phyloP scores from a whole-genome alignment of 2,113 vertebrate genomes.

The Channa maculata region DNA sequence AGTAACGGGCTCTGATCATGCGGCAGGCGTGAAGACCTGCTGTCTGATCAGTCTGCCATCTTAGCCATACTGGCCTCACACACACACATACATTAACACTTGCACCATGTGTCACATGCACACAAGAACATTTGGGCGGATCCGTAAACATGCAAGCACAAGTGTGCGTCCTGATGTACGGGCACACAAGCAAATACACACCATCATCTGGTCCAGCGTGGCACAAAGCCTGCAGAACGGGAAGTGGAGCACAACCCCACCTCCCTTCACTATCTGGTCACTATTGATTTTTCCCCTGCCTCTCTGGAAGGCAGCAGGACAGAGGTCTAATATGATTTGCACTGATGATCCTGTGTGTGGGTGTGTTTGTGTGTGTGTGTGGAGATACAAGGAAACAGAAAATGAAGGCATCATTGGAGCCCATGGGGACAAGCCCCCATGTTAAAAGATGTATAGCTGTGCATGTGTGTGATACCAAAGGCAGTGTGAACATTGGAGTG shows the following conservation, averaged over 20 bases:
- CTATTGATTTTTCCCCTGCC: constrained; percentile 52
- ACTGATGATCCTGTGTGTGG: constrained; percentile 34
- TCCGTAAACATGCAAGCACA: constrained; percentile 18
- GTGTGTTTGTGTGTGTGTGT: constrained; percentile 8
- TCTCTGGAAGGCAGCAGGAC: constrained; percentile 46
- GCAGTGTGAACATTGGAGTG: not conserved
- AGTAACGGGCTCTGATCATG: constrained; percentile 71
- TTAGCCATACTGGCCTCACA: constrained; percentile 49
- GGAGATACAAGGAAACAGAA: constrained; percentile 14
- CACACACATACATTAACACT: not conserved
- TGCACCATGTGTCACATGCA: constrained; percentile 15
- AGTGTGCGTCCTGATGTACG: not conserved
- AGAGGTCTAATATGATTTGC: constrained; percentile 68
- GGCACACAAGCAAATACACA: constrained; percentile 2
- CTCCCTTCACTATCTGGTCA: constrained; percentile 27
- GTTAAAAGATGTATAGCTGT: constrained; percentile 15
- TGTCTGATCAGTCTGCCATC: constrained; percentile 73
- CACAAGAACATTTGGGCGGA: constrained; percentile 15
- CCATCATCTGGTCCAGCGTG: constrained; percentile 13
- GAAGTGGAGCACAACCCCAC: constrained; percentile 15
- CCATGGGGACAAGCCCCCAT: not conserved
- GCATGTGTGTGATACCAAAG: constrained; percentile 13
- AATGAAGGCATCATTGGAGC: constrained; percentile 13
- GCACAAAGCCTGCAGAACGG: not conserved
- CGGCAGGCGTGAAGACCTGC: constrained; percentile 76